Evolutionary conservation across 2,888 invertebrate genomes (phyloP), one percentile per base, ranked within the genome.

Genomic region (Linnaemya vulpina): DNA sequence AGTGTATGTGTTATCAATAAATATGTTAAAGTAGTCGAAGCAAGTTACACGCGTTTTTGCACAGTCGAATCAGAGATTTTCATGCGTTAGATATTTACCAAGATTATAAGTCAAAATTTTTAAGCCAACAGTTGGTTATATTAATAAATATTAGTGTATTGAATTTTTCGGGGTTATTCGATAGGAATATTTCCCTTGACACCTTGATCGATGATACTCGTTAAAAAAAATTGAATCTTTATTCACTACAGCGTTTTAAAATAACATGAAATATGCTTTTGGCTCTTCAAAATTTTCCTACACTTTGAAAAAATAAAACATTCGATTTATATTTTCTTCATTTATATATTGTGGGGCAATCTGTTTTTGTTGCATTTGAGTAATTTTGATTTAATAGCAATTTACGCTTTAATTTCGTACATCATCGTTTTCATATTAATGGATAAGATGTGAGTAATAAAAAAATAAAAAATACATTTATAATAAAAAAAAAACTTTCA

Each of bases 381-480:
- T 7, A 67, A 65, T 63, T 68, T 77, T 79, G 55, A 55, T 70
- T 76, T 76, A 53, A 65, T 79, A 70, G 65, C 82, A 85, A 82
- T 85, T 85, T 85, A 85, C 85, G 85, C 85, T 85, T 85, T 77
- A 85, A 85, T 89, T 91, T 90, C 90, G 90, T 90, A 90, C 91
- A 91, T 90, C 90, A 90, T 90, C 90, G 91, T 91, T 89, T 91
- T 89, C 88, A 90, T 89, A 88, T 89, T 82, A 85, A 85, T 88
- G 91, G 91, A 90, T 90, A 91, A 90, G 91, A 91, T 90, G 87
- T 40, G 3, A 49, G 10, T 20, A 70, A 51, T 35, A 67, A 65
- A 46, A 63, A 20, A 17, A 17, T 13, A 22, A n/a, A 35, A 63
- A 67, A 60, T 35, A n/a, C n/a, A n/a, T 63, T n/a, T 22, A 51